Conservation (phyloP, 2,888 invertebrate genomes). For the Meloe dianella region DNA sequence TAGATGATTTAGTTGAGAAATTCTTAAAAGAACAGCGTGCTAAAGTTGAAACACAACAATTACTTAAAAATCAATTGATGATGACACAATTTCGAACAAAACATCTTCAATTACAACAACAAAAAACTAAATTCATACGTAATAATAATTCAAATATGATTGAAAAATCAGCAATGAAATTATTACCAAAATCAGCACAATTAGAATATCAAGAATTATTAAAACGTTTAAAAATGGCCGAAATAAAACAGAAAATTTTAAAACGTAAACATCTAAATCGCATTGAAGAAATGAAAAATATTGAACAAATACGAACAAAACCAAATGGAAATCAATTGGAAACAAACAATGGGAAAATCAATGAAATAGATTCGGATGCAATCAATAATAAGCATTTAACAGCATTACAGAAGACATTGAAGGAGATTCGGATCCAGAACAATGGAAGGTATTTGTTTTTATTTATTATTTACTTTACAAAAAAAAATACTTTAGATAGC, state of each 20-base stretch:
- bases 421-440: slow-evolving; percentile 48
- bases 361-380: slow-evolving; percentile 12
- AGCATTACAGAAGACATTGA: slow-evolving; percentile 39
- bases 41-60: slow-evolving; percentile 50
- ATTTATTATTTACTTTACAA: slow-evolving; percentile 17
- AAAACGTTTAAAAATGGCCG: slow-evolving; percentile 50
- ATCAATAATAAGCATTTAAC: slow-evolving; percentile 20
- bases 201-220: slow-evolving; percentile 55
- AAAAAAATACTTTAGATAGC: no score
- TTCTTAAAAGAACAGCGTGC: slow-evolving; percentile 56
- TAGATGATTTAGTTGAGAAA: slow-evolving; percentile 46
- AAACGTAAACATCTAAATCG: slow-evolving; percentile 26
- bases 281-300: slow-evolving; percentile 20
- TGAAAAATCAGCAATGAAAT: slow-evolving; percentile 53
- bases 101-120: slow-evolving; percentile 17
- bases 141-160: slow-evolving; percentile 22
- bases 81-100: slow-evolving; percentile 8
- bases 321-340: slow-evolving; percentile 26
- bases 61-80: slow-evolving; percentile 15
- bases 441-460: slow-evolving; percentile 53
- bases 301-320: slow-evolving; percentile 19
- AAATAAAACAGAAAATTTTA: slow-evolving; percentile 30
- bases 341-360: background rate
- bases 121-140: background rate
- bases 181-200: slow-evolving; percentile 56